Percentiles rank a stretch among this genome's conserved stretches.
Evolutionary conservation across 2,113 vertebrate species (phyloP).

Genomic region (Serilophus lunatus): DNA sequence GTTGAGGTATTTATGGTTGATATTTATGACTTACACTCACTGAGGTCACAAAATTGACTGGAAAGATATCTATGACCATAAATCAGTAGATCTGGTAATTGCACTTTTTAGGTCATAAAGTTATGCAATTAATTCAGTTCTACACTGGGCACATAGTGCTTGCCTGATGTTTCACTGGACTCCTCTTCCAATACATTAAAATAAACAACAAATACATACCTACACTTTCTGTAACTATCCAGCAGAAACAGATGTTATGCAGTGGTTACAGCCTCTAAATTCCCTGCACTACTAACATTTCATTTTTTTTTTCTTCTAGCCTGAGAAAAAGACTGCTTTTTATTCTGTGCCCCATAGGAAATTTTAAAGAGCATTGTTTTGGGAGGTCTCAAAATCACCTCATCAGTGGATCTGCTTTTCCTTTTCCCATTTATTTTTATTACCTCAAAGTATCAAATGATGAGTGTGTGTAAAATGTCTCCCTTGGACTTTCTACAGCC

Average conservation of each 20-base stretch:
- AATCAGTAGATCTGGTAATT: background rate
- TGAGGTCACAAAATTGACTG: background rate
- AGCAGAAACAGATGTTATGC: background rate
- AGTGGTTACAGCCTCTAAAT: background rate
- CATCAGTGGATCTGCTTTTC: background rate
- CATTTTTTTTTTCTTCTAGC: background rate
- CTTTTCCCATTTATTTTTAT: background rate
- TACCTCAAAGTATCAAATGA: background rate
- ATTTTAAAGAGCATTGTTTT: background rate
- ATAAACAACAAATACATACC: background rate
- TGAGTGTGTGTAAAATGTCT: background rate
- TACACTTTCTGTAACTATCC: background rate
- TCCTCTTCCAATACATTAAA: background rate
- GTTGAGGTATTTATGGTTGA: background rate
- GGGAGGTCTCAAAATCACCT: background rate
- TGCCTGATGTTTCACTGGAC: background rate
- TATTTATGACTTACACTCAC: background rate
- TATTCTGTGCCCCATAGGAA: background rate
- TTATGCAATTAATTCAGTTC: background rate
- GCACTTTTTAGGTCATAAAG: background rate
- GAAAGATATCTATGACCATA: background rate
- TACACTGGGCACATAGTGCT: background rate
- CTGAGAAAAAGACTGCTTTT: background rate
- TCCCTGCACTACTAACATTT: background rate
- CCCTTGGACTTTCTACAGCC: background rate